phyloP scores from a whole-genome alignment of 1,140 invertebrate genomes.

The Drosophila elegans region DNA sequence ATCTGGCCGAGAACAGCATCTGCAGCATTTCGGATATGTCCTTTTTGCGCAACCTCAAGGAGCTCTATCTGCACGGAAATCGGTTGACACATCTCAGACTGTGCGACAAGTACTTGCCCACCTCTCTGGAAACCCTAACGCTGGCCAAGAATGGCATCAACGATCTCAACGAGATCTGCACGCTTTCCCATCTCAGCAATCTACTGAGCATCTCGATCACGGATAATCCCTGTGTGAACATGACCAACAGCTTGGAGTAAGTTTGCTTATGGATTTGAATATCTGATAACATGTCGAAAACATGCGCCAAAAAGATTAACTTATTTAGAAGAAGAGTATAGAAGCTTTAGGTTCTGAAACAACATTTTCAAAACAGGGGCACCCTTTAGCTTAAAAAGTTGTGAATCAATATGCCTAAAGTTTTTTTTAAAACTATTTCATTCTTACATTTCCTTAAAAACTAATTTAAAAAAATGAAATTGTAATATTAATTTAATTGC shows the following conservation, averaged over 20 bases:
- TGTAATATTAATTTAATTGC: too few relatives aligned
- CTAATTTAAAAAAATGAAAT: too few relatives aligned
- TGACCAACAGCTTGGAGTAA: slow-evolving; percentile 79
- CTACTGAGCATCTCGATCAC: slow-evolving; percentile 93
- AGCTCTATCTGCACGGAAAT: slow-evolving; percentile 94
- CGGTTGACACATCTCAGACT: slow-evolving; percentile 92
- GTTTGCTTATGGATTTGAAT: background rate
- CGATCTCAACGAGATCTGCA: slow-evolving; percentile 95
- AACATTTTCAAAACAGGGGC: too few relatives aligned
- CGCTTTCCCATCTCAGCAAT: slow-evolving; percentile 90
- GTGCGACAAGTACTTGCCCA: slow-evolving; percentile 93
- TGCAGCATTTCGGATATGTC: slow-evolving; percentile 93
- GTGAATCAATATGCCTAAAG: too few relatives aligned
- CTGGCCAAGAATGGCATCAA: slow-evolving; percentile 93
- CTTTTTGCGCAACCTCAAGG: slow-evolving; percentile 88
- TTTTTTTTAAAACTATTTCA: too few relatives aligned
- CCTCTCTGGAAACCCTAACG: slow-evolving; percentile 90
- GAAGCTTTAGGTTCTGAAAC: too few relatives aligned
- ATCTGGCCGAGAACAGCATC: slow-evolving; percentile 95
- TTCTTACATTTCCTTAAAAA: too few relatives aligned
- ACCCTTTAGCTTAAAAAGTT: too few relatives aligned
- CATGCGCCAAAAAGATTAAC: too few relatives aligned
- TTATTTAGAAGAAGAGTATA: too few relatives aligned
- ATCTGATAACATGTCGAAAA: too few relatives aligned
- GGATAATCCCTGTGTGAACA: slow-evolving; percentile 91